A percentile compares a stretch with the other conserved stretches of the same genome.
Conservation (phyloP, 2,797 vertebrate species). For the Notoglanidium macrostoma region DNA sequence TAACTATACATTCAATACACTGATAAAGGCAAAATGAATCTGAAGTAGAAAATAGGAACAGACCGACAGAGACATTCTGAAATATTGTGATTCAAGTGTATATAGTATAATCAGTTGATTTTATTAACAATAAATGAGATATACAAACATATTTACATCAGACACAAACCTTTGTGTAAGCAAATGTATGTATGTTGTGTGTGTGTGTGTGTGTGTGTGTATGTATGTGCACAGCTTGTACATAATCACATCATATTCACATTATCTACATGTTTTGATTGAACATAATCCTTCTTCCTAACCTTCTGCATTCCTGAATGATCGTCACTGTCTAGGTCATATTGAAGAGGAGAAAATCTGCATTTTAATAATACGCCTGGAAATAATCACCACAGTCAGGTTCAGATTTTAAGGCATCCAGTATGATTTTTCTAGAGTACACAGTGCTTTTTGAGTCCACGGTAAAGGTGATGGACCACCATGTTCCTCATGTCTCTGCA, state of each 20-base stretch:
- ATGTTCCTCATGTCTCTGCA: background rate
- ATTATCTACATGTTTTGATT: slow-evolving; percentile 21
- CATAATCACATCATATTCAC: slow-evolving; percentile 31
- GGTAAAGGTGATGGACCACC: background rate
- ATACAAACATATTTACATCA: slow-evolving; percentile 45
- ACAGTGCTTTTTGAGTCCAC: background rate
- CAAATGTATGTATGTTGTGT: background rate
- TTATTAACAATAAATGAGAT: slow-evolving; percentile 53
- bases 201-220: background rate
- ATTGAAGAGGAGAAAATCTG: background rate
- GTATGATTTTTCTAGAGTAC: background rate
- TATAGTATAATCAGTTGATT: slow-evolving; percentile 27
- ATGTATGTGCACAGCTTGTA: background rate
- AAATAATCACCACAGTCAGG: background rate
- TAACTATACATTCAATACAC: too few species aligned
- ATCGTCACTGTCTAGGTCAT: background rate
- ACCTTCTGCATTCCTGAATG: background rate
- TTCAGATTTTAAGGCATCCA: slow-evolving; percentile 16
- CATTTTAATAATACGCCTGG: background rate
- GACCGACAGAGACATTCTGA: background rate
- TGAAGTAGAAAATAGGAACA: background rate
- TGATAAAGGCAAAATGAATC: too few species aligned
- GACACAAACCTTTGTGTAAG: slow-evolving; percentile 2
- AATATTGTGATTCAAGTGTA: background rate
- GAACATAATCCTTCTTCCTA: background rate